Conservation (phyloP, 2,888 invertebrate species). For the Hanleya hanleyi region DNA sequence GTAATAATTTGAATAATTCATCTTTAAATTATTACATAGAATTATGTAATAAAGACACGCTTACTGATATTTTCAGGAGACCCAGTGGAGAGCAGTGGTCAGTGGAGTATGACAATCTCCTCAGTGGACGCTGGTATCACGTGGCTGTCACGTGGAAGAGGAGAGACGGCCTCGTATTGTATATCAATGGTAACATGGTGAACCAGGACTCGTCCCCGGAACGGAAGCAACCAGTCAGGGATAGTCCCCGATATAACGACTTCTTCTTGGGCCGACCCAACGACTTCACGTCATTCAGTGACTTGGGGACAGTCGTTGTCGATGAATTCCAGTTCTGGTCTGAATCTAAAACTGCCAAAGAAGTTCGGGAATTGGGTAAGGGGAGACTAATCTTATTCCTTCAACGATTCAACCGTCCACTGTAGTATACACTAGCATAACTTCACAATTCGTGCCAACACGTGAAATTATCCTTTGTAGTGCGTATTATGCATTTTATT, state of each 20-base stretch:
- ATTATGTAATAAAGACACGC: too few relatives aligned
- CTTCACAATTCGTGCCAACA: too few relatives aligned
- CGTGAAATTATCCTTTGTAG: too few relatives aligned
- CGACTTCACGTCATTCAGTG: conserved; percentile 42
- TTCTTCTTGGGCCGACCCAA: conserved; percentile 69
- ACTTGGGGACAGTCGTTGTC: conserved; percentile 55
- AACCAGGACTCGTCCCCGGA: conserved; percentile 34
- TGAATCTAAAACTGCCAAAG: conserved; percentile 42
- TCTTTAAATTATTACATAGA: too few relatives aligned
- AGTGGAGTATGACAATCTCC: conserved; percentile 19
- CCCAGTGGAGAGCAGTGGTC: conserved; percentile 6
- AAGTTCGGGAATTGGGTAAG: conserved; percentile 63
- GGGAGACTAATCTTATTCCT: neutral
- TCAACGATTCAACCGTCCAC: too few relatives aligned
- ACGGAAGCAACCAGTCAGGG: conserved; percentile 14
- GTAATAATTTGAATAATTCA: too few relatives aligned
- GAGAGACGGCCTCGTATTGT: conserved; percentile 56
- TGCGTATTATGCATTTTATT: too few relatives aligned
- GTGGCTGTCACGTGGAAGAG: conserved; percentile 66
- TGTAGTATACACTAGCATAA: too few relatives aligned
- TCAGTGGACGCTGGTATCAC: conserved; percentile 63
- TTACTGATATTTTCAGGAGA: neutral
- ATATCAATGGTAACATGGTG: conserved; percentile 61
- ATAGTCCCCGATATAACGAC: conserved; percentile 42
- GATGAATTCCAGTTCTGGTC: conserved; percentile 70